A percentile compares a stretch with the other conserved stretches of the same genome.
These are phyloP conservation scores for Amiota communis DNA, from an alignment of 2,888 invertebrate species.

Conservation along the genomic window DNA sequence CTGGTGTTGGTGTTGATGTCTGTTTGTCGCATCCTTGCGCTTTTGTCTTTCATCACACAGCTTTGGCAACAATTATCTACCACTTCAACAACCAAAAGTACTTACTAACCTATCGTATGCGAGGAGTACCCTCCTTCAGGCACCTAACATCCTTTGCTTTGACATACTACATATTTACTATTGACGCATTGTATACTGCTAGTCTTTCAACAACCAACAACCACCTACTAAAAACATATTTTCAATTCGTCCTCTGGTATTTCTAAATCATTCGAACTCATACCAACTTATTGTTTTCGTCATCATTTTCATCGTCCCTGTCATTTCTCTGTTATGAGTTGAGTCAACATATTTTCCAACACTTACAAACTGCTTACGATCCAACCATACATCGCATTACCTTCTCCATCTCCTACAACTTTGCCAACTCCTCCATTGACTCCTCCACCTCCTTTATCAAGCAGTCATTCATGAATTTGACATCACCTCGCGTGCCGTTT, in stretches of 20 bases:
- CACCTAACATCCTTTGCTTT: too few relatives aligned
- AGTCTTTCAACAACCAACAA: too few relatives aligned
- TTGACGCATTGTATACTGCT: too few relatives aligned
- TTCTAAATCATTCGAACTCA: too few relatives aligned
- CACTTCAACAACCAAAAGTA: too few relatives aligned
- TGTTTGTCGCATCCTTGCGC: constrained; percentile 1
- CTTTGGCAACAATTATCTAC: background rate
- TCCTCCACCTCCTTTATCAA: background rate
- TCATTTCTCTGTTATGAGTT: constrained; percentile 62
- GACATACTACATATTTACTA: too few relatives aligned
- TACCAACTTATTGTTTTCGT: too few relatives aligned
- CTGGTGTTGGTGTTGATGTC: too few relatives aligned
- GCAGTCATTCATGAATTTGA: constrained; percentile 21
- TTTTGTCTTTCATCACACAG: background rate
- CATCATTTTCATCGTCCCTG: constrained; percentile 3
- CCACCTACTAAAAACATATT: too few relatives aligned
- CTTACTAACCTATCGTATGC: too few relatives aligned
- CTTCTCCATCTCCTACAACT: constrained; percentile 35
- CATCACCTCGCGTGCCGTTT: constrained; percentile 14
- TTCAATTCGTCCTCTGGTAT: too few relatives aligned
- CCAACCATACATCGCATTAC: constrained; percentile 1
- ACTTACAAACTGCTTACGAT: constrained; percentile 60
- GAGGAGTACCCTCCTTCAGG: too few relatives aligned
- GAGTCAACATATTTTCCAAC: constrained; percentile 70
- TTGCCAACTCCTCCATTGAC: constrained; percentile 57